These are phyloP conservation scores for Tachysurus vachellii DNA, from an alignment of 2,113 vertebrate species.

Conservation along the genomic window DNA sequence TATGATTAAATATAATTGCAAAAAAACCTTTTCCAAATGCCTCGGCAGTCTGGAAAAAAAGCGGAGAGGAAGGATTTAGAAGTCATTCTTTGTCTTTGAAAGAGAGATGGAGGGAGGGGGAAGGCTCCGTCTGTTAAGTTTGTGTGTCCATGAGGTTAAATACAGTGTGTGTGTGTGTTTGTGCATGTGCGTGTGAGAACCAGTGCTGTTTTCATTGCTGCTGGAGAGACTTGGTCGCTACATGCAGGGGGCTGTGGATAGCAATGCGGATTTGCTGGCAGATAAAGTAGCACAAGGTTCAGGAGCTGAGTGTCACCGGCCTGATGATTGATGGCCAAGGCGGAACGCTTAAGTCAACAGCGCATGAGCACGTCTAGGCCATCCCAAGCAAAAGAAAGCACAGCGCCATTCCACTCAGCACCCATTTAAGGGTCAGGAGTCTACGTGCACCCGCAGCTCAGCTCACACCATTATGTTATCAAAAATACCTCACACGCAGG, in stretches of 20 bases:
- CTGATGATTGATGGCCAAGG: slow-evolving; percentile 76
- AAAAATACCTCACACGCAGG: slow-evolving; percentile 47
- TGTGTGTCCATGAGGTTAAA: slow-evolving; percentile 42
- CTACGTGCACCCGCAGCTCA: slow-evolving; percentile 61
- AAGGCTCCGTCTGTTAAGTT: slow-evolving; percentile 22
- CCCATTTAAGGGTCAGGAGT: slow-evolving; percentile 74
- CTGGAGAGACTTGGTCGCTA: slow-evolving; percentile 63
- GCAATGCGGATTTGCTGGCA: slow-evolving; percentile 59
- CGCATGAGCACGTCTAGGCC: slow-evolving; percentile 71
- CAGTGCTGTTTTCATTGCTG: slow-evolving; percentile 44
- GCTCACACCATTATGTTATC: slow-evolving; percentile 70
- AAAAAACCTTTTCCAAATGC: slow-evolving; percentile 73
- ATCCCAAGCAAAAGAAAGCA: slow-evolving; percentile 49
- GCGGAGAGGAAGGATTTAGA: slow-evolving; percentile 70
- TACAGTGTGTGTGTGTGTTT: slow-evolving; percentile 35
- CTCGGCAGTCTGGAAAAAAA: slow-evolving; percentile 58
- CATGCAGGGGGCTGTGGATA: slow-evolving; percentile 59
- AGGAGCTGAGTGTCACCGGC: slow-evolving; percentile 68
- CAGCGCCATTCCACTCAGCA: slow-evolving; percentile 66
- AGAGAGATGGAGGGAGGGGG: slow-evolving; percentile 34
- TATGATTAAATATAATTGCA: slow-evolving; percentile 78
- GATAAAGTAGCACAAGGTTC: slow-evolving; percentile 66
- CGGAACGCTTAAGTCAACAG: slow-evolving; percentile 78
- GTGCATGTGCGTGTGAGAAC: slow-evolving; percentile 38
- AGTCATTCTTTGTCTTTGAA: slow-evolving; percentile 56